Percentiles rank a stretch among this genome's conserved stretches.
phyloP scores from a whole-genome alignment of 2,888 invertebrate genomes.

The Micoletzkya japonica region DNA sequence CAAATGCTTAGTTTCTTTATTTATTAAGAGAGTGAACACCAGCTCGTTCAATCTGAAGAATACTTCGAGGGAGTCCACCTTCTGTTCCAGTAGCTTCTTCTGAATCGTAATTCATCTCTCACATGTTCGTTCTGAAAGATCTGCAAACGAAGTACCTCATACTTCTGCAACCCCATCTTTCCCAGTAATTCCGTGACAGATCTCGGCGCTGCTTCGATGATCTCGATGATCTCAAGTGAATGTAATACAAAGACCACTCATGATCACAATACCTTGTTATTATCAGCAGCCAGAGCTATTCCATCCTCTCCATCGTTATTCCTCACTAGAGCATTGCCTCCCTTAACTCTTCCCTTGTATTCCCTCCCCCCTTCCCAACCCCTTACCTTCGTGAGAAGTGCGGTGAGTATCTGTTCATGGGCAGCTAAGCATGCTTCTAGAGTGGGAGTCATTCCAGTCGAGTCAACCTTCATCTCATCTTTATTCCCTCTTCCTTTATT shows the following conservation, averaged over 20 bases:
- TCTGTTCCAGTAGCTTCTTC: conserved; percentile 19
- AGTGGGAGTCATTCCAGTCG: conserved; percentile 47
- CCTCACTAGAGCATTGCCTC: conserved; percentile 55
- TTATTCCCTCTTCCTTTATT: too few species aligned
- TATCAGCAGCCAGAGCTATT: conserved; percentile 40
- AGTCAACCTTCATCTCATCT: too few species aligned
- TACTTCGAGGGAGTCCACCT: conserved; percentile 19
- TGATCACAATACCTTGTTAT: conserved; percentile 3
- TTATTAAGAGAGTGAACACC: neutral
- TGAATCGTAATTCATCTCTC: neutral
- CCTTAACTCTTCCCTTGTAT: conserved; percentile 51
- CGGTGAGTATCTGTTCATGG: conserved; percentile 46
- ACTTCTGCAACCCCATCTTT: conserved; percentile 26
- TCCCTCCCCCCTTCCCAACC: neutral
- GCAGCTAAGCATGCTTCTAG: conserved; percentile 52
- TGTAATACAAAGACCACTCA: neutral
- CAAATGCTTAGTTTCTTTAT: neutral
- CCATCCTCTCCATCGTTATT: conserved; percentile 53
- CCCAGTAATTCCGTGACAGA: conserved; percentile 17
- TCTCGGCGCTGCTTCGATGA: conserved; percentile 11
- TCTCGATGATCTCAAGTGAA: conserved; percentile 11
- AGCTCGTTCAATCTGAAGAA: conserved; percentile 24
- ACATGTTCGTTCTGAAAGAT: neutral
- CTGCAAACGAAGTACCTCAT: conserved; percentile 6
- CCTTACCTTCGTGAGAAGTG: conserved; percentile 40